phyloP scores from a whole-genome alignment of 2,888 invertebrate species.

The Cataglyphis rosenhaueri region DNA sequence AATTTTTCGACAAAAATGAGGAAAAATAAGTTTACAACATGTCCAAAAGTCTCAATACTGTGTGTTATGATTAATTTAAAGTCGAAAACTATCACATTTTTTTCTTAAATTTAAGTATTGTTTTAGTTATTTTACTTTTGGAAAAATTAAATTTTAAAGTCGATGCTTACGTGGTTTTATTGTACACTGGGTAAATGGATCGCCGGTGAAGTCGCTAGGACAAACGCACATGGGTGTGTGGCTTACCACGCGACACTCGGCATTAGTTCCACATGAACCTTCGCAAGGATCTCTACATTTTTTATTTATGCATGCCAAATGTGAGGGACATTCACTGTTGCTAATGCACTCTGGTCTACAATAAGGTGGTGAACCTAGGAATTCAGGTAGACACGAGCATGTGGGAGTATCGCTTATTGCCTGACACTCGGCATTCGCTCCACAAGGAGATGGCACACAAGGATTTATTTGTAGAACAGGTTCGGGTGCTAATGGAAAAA shows the following conservation, averaged over 20 bases:
- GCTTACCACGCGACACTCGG: constrained; percentile 91
- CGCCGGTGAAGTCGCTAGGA: constrained; percentile 84
- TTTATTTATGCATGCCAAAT: constrained; percentile 91
- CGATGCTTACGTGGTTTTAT: constrained; percentile 77
- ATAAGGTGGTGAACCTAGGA: constrained; percentile 90
- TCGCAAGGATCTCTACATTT: constrained; percentile 91
- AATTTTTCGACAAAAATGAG: constrained; percentile 1
- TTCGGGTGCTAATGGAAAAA: constrained; percentile 53
- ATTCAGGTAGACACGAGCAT: constrained; percentile 90
- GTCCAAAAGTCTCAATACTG: not conserved
- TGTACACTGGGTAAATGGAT: constrained; percentile 82
- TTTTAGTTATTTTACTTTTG: not conserved
- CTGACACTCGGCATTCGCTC: constrained; percentile 89
- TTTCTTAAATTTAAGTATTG: not conserved
- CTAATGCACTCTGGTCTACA: constrained; percentile 92
- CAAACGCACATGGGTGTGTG: constrained; percentile 90
- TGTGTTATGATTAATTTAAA: constrained; percentile 9
- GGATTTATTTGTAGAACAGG: constrained; percentile 56
- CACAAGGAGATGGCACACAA: constrained; percentile 84
- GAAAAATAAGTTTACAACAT: not conserved
- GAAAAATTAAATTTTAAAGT: not conserved
- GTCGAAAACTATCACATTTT: not conserved
- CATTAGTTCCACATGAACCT: constrained; percentile 89
- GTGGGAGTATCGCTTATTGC: constrained; percentile 87
- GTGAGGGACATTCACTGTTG: constrained; percentile 91